A percentile compares a stretch with the other conserved stretches of the same genome.
Evolutionary conservation across 1,140 invertebrate genomes (phyloP).

Genomic region (Micrasema minimum): DNA sequence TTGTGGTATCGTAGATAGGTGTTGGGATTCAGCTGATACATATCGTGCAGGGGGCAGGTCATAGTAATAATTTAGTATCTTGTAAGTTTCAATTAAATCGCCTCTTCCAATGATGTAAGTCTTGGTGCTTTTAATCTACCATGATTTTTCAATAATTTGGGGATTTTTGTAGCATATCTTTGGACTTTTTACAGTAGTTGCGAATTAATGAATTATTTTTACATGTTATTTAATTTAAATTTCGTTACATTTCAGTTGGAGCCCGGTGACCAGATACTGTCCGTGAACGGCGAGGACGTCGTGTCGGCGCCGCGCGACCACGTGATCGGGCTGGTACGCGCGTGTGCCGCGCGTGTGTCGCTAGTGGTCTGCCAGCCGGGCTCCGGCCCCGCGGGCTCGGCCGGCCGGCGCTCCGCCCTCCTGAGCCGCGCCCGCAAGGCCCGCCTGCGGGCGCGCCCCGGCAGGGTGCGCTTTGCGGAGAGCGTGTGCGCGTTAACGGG

Average conservation of each 20-base stretch:
- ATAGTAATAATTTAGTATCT: too few species aligned
- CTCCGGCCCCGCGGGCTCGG: conserved; percentile 66
- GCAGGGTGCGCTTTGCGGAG: conserved; percentile 88
- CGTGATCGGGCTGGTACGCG: conserved; percentile 88
- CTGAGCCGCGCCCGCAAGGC: conserved; percentile 89
- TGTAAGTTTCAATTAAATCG: too few species aligned
- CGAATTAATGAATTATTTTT: too few species aligned
- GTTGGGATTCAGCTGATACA: too few species aligned
- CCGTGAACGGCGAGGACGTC: conserved; percentile 91
- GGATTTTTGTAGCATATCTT: too few species aligned
- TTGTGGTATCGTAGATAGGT: too few species aligned
- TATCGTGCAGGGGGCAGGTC: too few species aligned
- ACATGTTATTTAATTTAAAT: too few species aligned
- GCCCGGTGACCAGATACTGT: conserved; percentile 89
- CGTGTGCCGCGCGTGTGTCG: conserved; percentile 79
- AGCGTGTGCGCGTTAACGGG: conserved; percentile 88
- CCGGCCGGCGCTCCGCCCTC: conserved; percentile 80
- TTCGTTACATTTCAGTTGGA: conserved; percentile 77
- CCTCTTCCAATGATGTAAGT: too few species aligned
- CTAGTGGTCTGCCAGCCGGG: conserved; percentile 87
- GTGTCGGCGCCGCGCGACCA: conserved; percentile 84
- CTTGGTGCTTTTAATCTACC: too few species aligned
- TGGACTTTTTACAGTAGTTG: too few species aligned
- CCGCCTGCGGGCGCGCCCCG: conserved; percentile 81
- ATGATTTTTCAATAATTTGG: too few species aligned